Conservation (phyloP, 2,113 vertebrate species). For the Sander lucioperca region DNA sequence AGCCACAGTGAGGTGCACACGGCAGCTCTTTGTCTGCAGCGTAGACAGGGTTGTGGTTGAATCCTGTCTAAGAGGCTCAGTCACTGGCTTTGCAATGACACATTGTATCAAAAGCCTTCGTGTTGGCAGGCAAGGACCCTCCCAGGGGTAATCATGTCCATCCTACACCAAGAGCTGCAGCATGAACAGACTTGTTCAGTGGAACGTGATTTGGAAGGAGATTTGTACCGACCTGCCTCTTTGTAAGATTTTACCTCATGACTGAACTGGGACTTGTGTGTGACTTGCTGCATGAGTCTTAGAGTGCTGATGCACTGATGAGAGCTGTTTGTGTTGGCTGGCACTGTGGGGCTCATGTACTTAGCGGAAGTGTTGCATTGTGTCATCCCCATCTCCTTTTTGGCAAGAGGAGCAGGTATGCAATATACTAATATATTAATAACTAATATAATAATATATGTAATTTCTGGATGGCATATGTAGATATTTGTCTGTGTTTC, state of each 20-base stretch:
- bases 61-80: constrained; percentile 61
- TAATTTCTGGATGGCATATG: constrained; percentile 50
- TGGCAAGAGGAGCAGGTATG: constrained; percentile 39
- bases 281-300: constrained; percentile 30
- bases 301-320: constrained; percentile 45
- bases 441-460: too few relatives aligned
- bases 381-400: constrained; percentile 52
- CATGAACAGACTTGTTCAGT: constrained; percentile 48
- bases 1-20: constrained; percentile 33
- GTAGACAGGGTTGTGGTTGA: constrained; percentile 54
- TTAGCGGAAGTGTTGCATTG: constrained; percentile 62
- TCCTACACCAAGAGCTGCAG: constrained; percentile 49
- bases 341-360: constrained; percentile 56
- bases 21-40: constrained; percentile 56
- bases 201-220: constrained; percentile 37
- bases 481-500: constrained; percentile 33
- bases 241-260: constrained; percentile 47
- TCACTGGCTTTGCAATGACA: constrained; percentile 59
- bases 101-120: constrained; percentile 59
- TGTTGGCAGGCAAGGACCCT: constrained; percentile 61
- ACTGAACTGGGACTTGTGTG: constrained; percentile 39
- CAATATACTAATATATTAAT: background rate
- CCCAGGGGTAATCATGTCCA: constrained; percentile 67
- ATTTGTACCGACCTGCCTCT: constrained; percentile 41
- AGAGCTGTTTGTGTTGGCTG: constrained; percentile 66